Base-by-base conservation (phyloP, 2,797 vertebrate species). In the Cynodonichthys magdalenae region DNA sequence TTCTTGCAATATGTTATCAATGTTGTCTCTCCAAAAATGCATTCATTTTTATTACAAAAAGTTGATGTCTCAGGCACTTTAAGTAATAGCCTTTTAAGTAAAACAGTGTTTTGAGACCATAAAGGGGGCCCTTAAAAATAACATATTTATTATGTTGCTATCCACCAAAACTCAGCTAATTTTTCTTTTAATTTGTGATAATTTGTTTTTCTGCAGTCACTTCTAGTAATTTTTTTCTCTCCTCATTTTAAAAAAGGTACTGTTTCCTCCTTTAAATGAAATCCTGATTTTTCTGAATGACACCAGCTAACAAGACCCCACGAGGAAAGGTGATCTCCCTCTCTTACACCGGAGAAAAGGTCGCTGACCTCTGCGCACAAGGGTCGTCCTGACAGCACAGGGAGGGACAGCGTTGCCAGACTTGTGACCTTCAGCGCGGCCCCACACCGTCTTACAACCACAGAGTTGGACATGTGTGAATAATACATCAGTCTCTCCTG, bases 371-470 rank as follows among this genome's bases (percentile, higher is more conserved):
- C 66, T 70, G 82, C 34, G 18, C 78, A 75, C 79, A 67, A 85
- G 79, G 86, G 74, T 49, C 56, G 77, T 20, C 24, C 65, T 83
- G 89, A 84, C 87, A 86, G 80, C 77, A 71, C 55, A 50, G 76
- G 66, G 76, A 87, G 75, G 54, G 76, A 74, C 63, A 73, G 71
- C 72, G 73, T 75, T 12, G 61, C 72, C 52, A 59, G 75, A 69
- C 79, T 78, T 83, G 83, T 88, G 90, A 92, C 90, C 91, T 92
- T 90, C 81, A 84, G 62, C 55, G 71, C 44, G 61, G 77, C 75
- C 77, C 62, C 60, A 54, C 58, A 49, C 80, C 55, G 41, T 80
- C 82, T 79, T 84, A 88, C 81, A 87, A 78, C 72, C 74, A 56
- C 62, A 80, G 77, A 73, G 75, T 78, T 71, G 69, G 71, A 75